These are phyloP conservation scores for Cephalopterus ornatus DNA, from an alignment of 2,113 vertebrate species.

Conservation along the genomic window DNA sequence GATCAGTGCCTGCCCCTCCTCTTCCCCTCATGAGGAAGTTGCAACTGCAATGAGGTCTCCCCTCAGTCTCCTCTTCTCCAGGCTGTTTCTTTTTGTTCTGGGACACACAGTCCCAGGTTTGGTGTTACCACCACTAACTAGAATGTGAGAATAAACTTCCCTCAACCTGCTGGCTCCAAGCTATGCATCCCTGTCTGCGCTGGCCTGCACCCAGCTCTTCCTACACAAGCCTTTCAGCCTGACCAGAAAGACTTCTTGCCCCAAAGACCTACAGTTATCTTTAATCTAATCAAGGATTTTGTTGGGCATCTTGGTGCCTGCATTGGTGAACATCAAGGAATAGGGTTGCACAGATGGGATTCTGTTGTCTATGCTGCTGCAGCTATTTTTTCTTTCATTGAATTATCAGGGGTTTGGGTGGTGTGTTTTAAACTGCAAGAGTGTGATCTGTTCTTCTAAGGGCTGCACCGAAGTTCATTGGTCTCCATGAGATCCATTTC, in stretches of 20 bases:
- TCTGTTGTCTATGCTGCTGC: not conserved
- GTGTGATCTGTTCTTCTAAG: not conserved
- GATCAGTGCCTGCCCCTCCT: too few relatives aligned
- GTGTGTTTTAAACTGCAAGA: not conserved
- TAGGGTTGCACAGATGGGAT: not conserved
- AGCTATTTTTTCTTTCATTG: not conserved
- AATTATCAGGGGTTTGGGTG: not conserved
- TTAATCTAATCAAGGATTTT: not conserved
- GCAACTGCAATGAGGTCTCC: too few relatives aligned
- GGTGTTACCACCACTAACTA: not conserved
- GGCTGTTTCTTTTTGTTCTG: not conserved
- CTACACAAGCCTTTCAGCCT: not conserved
- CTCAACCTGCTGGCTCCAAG: not conserved
- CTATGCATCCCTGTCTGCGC: not conserved
- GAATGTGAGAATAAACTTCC: not conserved
- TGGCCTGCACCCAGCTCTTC: not conserved
- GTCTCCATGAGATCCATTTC: not conserved
- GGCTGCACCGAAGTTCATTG: not conserved
- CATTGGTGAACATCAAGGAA: not conserved
- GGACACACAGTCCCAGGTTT: not conserved
- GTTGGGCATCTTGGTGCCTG: not conserved
- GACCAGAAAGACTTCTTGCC: not conserved
- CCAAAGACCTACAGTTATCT: not conserved
- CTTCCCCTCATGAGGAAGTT: too few relatives aligned
- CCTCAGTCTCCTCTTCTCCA: too few relatives aligned